Conservation (phyloP, 2,888 invertebrate genomes). For the Cremastobaeus sp. region DNA sequence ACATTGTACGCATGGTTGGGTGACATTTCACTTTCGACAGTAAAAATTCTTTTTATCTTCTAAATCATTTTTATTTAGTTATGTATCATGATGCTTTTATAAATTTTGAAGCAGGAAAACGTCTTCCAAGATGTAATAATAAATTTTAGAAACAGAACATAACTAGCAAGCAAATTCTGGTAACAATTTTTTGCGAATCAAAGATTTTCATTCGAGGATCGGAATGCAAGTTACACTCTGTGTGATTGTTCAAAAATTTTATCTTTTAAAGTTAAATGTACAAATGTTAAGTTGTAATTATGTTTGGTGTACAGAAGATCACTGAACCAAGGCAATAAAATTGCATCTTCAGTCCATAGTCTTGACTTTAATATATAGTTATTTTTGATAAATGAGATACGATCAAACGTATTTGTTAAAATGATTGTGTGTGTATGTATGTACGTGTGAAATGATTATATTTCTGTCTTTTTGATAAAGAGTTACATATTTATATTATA, state of each 20-base stretch:
- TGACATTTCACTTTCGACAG: not conserved
- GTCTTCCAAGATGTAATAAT: constrained; percentile 30
- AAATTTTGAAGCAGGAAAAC: not conserved
- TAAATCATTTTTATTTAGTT: not conserved
- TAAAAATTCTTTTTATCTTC: not conserved
- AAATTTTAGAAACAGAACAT: not conserved
- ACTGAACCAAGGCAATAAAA: constrained; percentile 57
- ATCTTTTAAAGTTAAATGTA: constrained; percentile 48
- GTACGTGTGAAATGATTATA: constrained; percentile 63
- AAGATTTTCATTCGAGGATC: constrained; percentile 9
- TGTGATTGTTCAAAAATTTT: constrained; percentile 4
- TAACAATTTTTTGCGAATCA: constrained; percentile 16
- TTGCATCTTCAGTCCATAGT: constrained; percentile 68
- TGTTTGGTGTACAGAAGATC: constrained; percentile 50
- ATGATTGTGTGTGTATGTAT: constrained; percentile 44
- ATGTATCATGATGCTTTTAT: too few relatives aligned
- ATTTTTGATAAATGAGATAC: constrained; percentile 59
- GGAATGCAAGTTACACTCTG: constrained; percentile 37
- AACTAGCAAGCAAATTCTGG: constrained; percentile 25
- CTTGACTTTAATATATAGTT: constrained; percentile 57
- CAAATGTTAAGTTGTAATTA: constrained; percentile 55
- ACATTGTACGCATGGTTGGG: not conserved
- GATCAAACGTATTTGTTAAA: constrained; percentile 50
- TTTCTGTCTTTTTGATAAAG: constrained; percentile 26
- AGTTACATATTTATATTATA: constrained; percentile 62